Base-by-base conservation (phyloP, 2,888 invertebrate species). In the Campoplex capitator region DNA sequence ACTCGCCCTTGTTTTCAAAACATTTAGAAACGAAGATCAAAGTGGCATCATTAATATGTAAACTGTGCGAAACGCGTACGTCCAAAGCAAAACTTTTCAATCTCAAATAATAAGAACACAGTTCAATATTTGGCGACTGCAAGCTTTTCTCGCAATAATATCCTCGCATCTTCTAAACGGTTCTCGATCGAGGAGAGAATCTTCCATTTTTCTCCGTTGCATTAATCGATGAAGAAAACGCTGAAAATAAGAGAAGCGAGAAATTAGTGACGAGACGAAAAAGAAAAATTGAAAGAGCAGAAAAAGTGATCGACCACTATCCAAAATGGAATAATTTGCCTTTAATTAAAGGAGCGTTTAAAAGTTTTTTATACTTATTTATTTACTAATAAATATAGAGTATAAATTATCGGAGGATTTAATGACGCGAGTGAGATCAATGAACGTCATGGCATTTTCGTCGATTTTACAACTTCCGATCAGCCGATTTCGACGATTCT, bases 161-260 rank as follows among this genome's bases (percentile, higher is more conserved):
- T 28, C 58, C 8, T 58, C n/a, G 23, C 0, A 45, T 45, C 0
- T 42, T 45, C 23, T 7, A n/a, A 23, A 68, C 4, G 38, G 11
- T 45, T 16, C 3, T 13, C 18, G 23, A 68, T 13, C 45, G 45
- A 45, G 13, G 16, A 23, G 11, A 45, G 28, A 45, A 70, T 70
- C 23, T 13, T 28, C 70, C 4, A 45, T 70, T 28, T 45, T 45
- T 45, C 18, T 3, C 32, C 71, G 9, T 32, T 28, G 42, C 16
- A 45, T 28, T 16, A 23, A 32, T 42, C 8, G 28, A 32, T 35
- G 76, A 65, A 45, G 75, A 28, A 38, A 77, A 62, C 13, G 75
- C 80, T 85, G 81, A 77, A 81, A 81, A 79, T 3, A 74, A 74
- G 0, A 62, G 32, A 62, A 4, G 32, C 16, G 16, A 32, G 16